Base-by-base conservation (phyloP, 2,888 invertebrate genomes). In the Parochlus steinenii region DNA sequence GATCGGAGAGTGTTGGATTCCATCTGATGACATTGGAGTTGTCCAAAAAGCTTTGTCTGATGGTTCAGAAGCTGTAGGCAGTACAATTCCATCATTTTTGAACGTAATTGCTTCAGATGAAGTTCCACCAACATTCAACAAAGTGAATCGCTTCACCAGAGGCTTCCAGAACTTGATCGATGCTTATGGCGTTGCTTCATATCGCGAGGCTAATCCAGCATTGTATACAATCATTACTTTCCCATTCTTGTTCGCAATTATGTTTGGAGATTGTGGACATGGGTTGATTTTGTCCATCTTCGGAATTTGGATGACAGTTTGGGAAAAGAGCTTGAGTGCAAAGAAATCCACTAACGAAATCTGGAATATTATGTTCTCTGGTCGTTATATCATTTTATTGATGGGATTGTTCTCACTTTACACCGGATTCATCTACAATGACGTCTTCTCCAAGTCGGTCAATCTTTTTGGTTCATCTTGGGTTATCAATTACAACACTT, bases 361-460 rank as follows among this genome's bases (percentile, higher is more conserved):
- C 43, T 93, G 89, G 79, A 85, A 75, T 52, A 93, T 92, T 45
- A 93, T 97, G 68, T 95, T 95, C 59, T 85, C 85, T 42, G 97
- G 97, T 3, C 83, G 98, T 32, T 98, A 98, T 63, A 89, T 98
- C 42, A 83, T 98, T 35, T 65, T 95, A 6, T 66, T 98, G 28
- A 98, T 98, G 97, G 95, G 95, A 0, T 40, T 85, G 8, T 98
- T 98, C 64, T 93, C 95, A 0, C 78, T 95, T 61, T 98, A 98
- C 64, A 95, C 97, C 3, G 97, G 98, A 0, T 54, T 95, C n/a
- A 79, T 98, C 42, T 98, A 98, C 65, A 98, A 98, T 60, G 98
- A 98, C 56, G 63, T 86, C 24, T 98, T 95, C 65, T 89, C 93
- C 20, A 95, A 93, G 55, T 85, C 92, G 2, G 55, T 95, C 45